Evolutionary conservation across 2,888 invertebrate species (phyloP).

Genomic region (Phaonia tiefii): DNA sequence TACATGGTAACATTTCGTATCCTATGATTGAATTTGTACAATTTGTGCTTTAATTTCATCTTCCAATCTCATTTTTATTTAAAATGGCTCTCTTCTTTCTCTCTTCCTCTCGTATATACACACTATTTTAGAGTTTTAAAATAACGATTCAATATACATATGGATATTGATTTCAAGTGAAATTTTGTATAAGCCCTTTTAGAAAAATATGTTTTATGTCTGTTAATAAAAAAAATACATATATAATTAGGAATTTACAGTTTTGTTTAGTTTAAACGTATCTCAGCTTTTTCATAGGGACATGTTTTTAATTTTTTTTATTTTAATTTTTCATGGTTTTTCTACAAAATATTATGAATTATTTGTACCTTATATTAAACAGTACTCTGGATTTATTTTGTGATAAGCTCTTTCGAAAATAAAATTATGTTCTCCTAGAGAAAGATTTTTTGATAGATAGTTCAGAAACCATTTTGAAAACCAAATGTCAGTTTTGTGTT

Average conservation of each 20-base stretch:
- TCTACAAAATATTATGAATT: slow-evolving; percentile 43
- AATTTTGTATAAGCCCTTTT: slow-evolving; percentile 61
- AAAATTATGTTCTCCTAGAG: background rate
- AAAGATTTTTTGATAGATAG: slow-evolving; percentile 29
- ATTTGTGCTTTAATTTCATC: slow-evolving; percentile 67
- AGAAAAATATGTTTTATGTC: slow-evolving; percentile 57
- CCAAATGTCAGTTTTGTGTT: slow-evolving; percentile 38
- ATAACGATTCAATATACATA: background rate
- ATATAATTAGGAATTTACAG: slow-evolving; percentile 61
- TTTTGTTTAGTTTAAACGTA: slow-evolving; percentile 47
- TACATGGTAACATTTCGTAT: slow-evolving; percentile 15
- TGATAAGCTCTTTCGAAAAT: slow-evolving; percentile 58
- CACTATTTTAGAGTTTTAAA: background rate
- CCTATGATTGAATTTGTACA: slow-evolving; percentile 60
- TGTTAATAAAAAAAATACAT: slow-evolving; percentile 18
- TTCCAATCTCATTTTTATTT: slow-evolving; percentile 55
- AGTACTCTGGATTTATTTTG: slow-evolving; percentile 61
- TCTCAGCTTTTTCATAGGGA: slow-evolving; percentile 66
- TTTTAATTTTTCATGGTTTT: slow-evolving; percentile 4
- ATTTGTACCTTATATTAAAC: slow-evolving; percentile 58
- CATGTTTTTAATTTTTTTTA: slow-evolving; percentile 50
- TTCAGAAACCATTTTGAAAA: slow-evolving; percentile 63
- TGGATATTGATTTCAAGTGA: too few species aligned
- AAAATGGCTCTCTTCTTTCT: slow-evolving; percentile 47
- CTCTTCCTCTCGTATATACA: slow-evolving; percentile 47